A percentile compares a stretch with the other conserved stretches of the same genome.
These are phyloP conservation scores for Cherax quadricarinatus DNA, from an alignment of 1,140 invertebrate genomes.

Conservation along the genomic window DNA sequence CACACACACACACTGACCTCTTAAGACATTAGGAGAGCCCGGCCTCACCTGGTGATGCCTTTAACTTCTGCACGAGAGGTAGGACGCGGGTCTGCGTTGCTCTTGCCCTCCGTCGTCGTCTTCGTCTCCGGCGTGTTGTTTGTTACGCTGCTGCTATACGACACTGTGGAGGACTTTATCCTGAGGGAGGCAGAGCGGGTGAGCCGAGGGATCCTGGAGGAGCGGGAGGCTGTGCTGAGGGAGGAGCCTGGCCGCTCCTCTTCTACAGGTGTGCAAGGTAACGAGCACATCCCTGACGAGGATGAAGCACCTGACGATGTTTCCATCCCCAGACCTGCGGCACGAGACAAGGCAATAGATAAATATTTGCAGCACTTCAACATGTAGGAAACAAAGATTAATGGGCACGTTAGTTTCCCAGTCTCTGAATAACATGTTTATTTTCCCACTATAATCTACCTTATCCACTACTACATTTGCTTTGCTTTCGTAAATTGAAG, in stretches of 20 bases:
- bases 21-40: no score
- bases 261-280: constrained; percentile 35
- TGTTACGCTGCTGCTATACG: neutral
- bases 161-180: constrained; percentile 21
- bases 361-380: neutral
- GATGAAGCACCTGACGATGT: neutral
- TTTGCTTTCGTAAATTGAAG: no score
- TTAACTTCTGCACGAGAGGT: neutral
- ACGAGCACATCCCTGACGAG: neutral
- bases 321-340: constrained; percentile 27
- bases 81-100: neutral
- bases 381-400: neutral
- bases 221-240: constrained; percentile 42
- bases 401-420: neutral
- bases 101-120: neutral
- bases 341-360: neutral
- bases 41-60: constrained; percentile 1
- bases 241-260: constrained; percentile 49
- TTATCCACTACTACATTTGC: no score
- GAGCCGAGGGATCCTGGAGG: constrained; percentile 37
- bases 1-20: no score
- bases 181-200: constrained; percentile 42
- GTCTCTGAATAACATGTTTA: no score
- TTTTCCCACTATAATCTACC: no score
- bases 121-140: neutral